Percentiles rank a stretch among this genome's conserved stretches.
Evolutionary conservation across 1,140 invertebrate genomes (phyloP).

Genomic region (Drosophila carrolli): DNA sequence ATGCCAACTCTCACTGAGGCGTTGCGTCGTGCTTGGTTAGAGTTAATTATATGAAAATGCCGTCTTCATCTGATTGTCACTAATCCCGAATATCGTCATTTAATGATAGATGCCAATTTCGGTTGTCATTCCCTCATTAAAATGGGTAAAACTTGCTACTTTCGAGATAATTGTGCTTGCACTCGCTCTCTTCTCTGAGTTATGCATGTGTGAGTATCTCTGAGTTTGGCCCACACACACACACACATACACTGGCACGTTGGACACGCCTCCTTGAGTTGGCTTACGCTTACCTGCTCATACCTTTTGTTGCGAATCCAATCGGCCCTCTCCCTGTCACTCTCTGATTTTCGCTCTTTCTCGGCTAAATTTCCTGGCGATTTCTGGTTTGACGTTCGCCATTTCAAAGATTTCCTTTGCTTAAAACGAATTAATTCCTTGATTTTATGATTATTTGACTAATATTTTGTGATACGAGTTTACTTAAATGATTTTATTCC

Average conservation of each 20-base stretch:
- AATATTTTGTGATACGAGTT: no score
- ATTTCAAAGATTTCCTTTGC: conserved; percentile 32
- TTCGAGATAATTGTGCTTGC: conserved; percentile 8
- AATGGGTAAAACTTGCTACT: conserved; percentile 38
- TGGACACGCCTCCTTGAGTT: conserved; percentile 76
- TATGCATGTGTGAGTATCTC: neutral
- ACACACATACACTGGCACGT: conserved; percentile 19
- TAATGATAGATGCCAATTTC: conserved; percentile 77
- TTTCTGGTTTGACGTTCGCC: conserved; percentile 53
- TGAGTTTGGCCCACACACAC: conserved; percentile 15
- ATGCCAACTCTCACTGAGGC: conserved; percentile 68
- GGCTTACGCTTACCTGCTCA: conserved; percentile 62
- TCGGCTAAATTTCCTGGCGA: neutral
- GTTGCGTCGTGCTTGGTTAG: conserved; percentile 79
- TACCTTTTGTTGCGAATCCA: conserved; percentile 77
- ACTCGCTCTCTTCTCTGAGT: conserved; percentile 4
- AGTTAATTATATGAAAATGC: conserved; percentile 81
- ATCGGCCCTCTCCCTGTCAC: conserved; percentile 33
- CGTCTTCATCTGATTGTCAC: conserved; percentile 80
- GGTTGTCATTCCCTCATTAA: conserved; percentile 75
- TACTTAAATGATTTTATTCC: no score
- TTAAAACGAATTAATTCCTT: neutral
- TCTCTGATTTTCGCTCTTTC: conserved; percentile 14
- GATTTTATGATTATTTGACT: no score
- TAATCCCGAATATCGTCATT: conserved; percentile 75